These are phyloP conservation scores for Bathynomus jamesi DNA, from an alignment of 1,140 invertebrate species.

Conservation along the genomic window DNA sequence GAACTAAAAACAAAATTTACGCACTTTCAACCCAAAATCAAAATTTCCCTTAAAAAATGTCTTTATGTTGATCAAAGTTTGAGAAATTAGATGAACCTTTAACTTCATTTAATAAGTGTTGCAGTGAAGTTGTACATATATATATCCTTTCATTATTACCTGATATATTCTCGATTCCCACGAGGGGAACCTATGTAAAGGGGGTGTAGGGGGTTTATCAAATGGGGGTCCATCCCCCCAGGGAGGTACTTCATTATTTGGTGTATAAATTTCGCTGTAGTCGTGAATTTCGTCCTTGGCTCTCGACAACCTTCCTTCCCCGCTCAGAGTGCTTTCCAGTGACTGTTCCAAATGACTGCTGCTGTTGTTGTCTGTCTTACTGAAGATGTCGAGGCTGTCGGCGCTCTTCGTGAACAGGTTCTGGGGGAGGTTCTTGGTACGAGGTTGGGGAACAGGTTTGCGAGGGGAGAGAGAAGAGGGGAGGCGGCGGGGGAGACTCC, in stretches of 20 bases:
- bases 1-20: too few relatives aligned
- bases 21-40: too few relatives aligned
- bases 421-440: conserved; percentile 33
- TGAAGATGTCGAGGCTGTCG: conserved; percentile 46
- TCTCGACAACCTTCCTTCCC: conserved; percentile 18
- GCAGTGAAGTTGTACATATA: too few relatives aligned
- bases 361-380: conserved; percentile 27
- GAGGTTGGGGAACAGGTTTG: conserved; percentile 41
- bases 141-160: too few relatives aligned
- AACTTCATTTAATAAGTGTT: too few relatives aligned
- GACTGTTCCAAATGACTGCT: conserved; percentile 22
- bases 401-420: conserved; percentile 38
- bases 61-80: too few relatives aligned
- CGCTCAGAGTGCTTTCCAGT: conserved; percentile 17
- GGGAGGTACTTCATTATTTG: conserved; percentile 59
- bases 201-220: conserved; percentile 71
- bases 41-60: too few relatives aligned
- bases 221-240: conserved; percentile 45
- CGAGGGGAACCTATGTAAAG: conserved; percentile 74
- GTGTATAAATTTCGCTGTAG: conserved; percentile 90
- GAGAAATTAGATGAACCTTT: too few relatives aligned
- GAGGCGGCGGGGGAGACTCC: conserved; percentile 31
- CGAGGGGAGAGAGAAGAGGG: conserved; percentile 24
- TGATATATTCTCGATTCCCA: conserved; percentile 93
- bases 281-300: conserved; percentile 50